A percentile compares a stretch with the other conserved stretches of the same genome.
These are phyloP conservation scores for Antechinus stuartii DNA, from an alignment of 2,113 vertebrate species.

Conservation along the genomic window DNA sequence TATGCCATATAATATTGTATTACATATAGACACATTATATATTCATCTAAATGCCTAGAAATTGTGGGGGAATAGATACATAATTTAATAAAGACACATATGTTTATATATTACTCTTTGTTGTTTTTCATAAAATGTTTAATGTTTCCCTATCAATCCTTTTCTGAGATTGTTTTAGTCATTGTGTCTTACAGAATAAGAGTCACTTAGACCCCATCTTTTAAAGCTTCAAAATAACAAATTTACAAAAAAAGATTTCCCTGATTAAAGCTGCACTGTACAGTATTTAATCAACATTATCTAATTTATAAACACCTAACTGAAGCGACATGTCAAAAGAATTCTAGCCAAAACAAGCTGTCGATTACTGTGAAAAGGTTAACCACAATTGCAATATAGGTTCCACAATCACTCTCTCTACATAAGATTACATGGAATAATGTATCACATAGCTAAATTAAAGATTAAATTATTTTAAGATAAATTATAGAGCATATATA, in stretches of 20 bases:
- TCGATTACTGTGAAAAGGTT: conserved; percentile 42
- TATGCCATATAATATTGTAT: background rate
- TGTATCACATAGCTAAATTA: background rate
- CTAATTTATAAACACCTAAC: conserved; percentile 63
- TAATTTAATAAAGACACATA: background rate
- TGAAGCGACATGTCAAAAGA: conserved; percentile 65
- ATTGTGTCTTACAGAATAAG: conserved; percentile 35
- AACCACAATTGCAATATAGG: conserved; percentile 26
- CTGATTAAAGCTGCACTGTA: conserved; percentile 51
- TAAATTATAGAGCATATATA: background rate
- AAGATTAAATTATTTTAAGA: background rate
- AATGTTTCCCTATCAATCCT: conserved; percentile 38
- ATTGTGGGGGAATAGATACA: background rate
- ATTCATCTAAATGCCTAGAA: background rate
- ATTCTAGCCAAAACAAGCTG: conserved; percentile 39
- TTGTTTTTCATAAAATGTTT: background rate
- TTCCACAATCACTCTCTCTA: conserved; percentile 12
- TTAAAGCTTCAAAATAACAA: conserved; percentile 38
- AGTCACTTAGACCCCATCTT: conserved; percentile 34
- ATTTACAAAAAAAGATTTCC: conserved; percentile 48
- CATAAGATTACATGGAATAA: conserved; percentile 41
- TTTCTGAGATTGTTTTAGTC: conserved; percentile 27
- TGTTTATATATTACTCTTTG: background rate
- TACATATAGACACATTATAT: background rate
- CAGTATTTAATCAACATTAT: conserved; percentile 47